Evolutionary conservation across 2,888 invertebrate genomes (phyloP), one percentile per base, ranked within the genome.

Genomic region (Temnothorax unifasciatus): DNA sequence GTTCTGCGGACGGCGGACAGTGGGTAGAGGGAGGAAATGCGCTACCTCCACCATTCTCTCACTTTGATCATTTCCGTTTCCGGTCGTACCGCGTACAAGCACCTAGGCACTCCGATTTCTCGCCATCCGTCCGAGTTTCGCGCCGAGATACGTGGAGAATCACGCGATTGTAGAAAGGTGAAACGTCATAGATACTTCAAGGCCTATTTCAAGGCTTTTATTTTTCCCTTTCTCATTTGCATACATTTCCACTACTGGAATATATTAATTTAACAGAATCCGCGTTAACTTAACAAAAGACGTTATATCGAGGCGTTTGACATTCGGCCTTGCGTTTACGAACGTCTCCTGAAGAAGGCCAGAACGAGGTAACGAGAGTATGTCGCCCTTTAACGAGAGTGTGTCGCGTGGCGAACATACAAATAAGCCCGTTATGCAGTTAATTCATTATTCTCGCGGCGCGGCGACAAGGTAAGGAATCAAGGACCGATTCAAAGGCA

Each of bases 41-140:
- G 74, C 82, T 82, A 82, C 61, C 52, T 71, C 29, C 68, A 66
- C 63, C 47, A 25, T 18, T 68, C 54, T 29, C 44, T 38, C 57
- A 44, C 50, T 75, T 75, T 82, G 88, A 92, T 92, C 87, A 79
- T 88, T 92, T 90, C 89, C 89, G 90, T 85, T 91, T 91, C 92
- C 91, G 89, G 90, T 74, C 77, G 83, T 87, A 69, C 81, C 86
- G 79, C 84, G 84, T 84, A 57, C 83, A 73, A 84, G 74, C 86
- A 83, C 61, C 88, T 86, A 87, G 6, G 85, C 89, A 77, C 85
- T 85, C 86, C 71, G 82, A 87, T 88, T 86, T 82, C 90, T 88
- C 88, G 85, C 74, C 83, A 44, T 63, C 52, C 68, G 29, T n/a
- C 18, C 71, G 83, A 84, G 54, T 15, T 11, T 21, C 71, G 34